Percentiles rank a stretch among this genome's conserved stretches.
These are phyloP conservation scores for Callithrix jacchus DNA, from an alignment of 2,113 vertebrate species.

Conservation along the genomic window DNA sequence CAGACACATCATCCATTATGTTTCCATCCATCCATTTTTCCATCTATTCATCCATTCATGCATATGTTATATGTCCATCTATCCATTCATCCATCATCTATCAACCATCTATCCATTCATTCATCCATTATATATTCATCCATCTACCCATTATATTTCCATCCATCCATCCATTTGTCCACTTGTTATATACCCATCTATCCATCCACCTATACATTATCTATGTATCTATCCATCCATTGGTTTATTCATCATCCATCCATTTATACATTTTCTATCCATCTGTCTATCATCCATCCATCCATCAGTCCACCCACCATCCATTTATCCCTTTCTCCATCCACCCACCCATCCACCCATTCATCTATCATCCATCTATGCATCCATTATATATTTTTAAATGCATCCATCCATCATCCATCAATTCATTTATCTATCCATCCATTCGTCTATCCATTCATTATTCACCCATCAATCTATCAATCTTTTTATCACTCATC, in stretches of 20 bases:
- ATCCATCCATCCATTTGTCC: neutral
- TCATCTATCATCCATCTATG: neutral
- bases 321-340: neutral
- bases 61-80: neutral
- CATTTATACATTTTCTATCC: neutral
- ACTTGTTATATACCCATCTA: neutral
- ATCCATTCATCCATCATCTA: neutral
- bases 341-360: no score
- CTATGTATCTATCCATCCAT: neutral
- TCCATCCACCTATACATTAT: neutral
- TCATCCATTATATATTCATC: neutral
- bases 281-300: neutral
- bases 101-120: neutral
- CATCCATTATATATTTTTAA: neutral
- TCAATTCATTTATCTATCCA: neutral
- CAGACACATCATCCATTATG: neutral
- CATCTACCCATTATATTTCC: neutral
- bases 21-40: neutral
- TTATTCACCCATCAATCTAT: neutral
- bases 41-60: neutral
- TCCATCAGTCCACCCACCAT: neutral
- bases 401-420: neutral
- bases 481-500: neutral
- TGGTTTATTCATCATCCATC: no score
- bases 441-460: neutral